phyloP scores from a whole-genome alignment of 2,888 invertebrate genomes.

The Eristalinus sepulchralis region DNA sequence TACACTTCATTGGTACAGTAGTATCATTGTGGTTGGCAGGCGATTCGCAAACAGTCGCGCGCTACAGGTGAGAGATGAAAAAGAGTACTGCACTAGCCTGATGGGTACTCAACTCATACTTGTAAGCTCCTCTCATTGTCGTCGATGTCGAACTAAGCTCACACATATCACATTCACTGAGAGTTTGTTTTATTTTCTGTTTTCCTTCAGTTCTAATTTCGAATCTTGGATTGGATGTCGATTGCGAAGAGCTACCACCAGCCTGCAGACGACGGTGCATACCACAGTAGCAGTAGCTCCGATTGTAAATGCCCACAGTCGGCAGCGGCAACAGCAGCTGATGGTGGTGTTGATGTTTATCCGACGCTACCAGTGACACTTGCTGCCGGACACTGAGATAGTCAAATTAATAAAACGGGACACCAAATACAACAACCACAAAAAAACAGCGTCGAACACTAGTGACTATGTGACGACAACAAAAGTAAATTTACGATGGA shows the following conservation, averaged over 20 bases:
- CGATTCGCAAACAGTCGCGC: neutral
- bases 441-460: constrained; percentile 33
- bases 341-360: neutral
- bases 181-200: too few species aligned
- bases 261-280: constrained; percentile 7
- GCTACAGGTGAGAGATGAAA: constrained; percentile 27
- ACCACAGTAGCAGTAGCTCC: constrained; percentile 20
- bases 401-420: neutral
- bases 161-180: neutral
- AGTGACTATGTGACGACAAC: constrained; percentile 49
- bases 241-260: neutral
- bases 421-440: constrained; percentile 1
- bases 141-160: neutral
- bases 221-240: constrained; percentile 1
- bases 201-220: constrained; percentile 16
- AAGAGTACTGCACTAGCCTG: constrained; percentile 48
- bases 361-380: neutral
- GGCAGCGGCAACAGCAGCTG: neutral
- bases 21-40: constrained; percentile 62
- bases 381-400: neutral
- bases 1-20: constrained; percentile 67
- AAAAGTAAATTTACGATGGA: constrained; percentile 56
- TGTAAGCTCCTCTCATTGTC: constrained; percentile 57
- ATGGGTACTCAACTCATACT: constrained; percentile 45
- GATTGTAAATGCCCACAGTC: neutral